phyloP scores from a whole-genome alignment of 2,113 vertebrate genomes.

The Pangasianodon gigas region DNA sequence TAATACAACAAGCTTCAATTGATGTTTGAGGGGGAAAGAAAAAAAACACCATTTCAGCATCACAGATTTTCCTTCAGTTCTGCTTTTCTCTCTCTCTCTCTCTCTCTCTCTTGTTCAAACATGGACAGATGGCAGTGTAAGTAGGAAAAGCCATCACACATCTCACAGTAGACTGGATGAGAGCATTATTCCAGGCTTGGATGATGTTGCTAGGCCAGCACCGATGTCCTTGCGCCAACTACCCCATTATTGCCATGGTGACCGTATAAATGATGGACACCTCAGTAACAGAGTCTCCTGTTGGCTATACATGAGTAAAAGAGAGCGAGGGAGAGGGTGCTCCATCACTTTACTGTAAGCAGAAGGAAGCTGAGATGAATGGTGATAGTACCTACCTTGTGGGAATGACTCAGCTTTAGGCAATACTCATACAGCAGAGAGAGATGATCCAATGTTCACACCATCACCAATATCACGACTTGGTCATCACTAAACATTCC shows the following conservation, averaged over 20 bases:
- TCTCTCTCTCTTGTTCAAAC: neutral
- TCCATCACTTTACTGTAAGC: slow-evolving; percentile 13
- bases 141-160: neutral
- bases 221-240: neutral
- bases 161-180: slow-evolving; percentile 2
- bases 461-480: slow-evolving; percentile 21
- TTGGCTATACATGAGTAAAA: neutral
- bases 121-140: slow-evolving; percentile 24
- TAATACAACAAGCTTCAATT: neutral
- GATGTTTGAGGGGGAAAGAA: neutral
- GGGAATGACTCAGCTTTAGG: slow-evolving; percentile 25
- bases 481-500: slow-evolving; percentile 18
- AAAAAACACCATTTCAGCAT: neutral
- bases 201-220: neutral
- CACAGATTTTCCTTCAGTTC: neutral
- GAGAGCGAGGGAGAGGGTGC: neutral
- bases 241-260: slow-evolving; percentile 26
- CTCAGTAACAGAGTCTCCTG: neutral
- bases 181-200: neutral
- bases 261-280: neutral
- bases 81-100: neutral
- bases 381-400: neutral
- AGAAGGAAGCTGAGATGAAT: slow-evolving; percentile 1
- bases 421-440: slow-evolving; percentile 42
- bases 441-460: slow-evolving; percentile 23